Conservation (phyloP, 2,888 invertebrate species). For the Xestia rhomboidea region DNA sequence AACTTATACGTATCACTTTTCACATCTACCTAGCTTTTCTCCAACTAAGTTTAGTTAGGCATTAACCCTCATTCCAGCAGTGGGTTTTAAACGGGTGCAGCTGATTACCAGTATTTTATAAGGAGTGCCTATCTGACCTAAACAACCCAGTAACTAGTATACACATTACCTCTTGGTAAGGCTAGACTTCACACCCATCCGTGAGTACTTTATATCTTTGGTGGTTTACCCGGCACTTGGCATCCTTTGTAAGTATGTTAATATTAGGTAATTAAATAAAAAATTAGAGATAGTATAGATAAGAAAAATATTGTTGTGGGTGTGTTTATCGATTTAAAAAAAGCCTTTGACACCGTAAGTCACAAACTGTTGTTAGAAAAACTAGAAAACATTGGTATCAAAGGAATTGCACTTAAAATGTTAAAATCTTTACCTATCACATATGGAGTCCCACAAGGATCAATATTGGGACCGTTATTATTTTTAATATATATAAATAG, state of each 20-base stretch:
- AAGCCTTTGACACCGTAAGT: not conserved
- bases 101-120: not conserved
- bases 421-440: too few relatives aligned
- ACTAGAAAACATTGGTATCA: too few relatives aligned
- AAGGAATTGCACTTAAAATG: too few relatives aligned
- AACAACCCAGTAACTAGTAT: not conserved
- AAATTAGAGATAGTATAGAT: not conserved
- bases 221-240: not conserved
- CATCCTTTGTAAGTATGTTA: slow-evolving; percentile 31
- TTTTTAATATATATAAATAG: too few relatives aligned
- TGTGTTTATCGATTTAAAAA: not conserved
- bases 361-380: too few relatives aligned
- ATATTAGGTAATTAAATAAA: slow-evolving; percentile 17
- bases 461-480: too few relatives aligned
- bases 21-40: not conserved
- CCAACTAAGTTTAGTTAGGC: not conserved
- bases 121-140: not conserved
- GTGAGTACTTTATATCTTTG: not conserved
- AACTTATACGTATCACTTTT: not conserved
- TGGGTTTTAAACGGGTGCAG: not conserved
- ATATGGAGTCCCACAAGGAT: too few relatives aligned
- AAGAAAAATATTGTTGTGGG: not conserved
- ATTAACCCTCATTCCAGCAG: too few relatives aligned
- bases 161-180: not conserved
- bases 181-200: not conserved